Evolutionary conservation across 2,113 vertebrate species (phyloP).

Genomic region (Catharus bicknelli): DNA sequence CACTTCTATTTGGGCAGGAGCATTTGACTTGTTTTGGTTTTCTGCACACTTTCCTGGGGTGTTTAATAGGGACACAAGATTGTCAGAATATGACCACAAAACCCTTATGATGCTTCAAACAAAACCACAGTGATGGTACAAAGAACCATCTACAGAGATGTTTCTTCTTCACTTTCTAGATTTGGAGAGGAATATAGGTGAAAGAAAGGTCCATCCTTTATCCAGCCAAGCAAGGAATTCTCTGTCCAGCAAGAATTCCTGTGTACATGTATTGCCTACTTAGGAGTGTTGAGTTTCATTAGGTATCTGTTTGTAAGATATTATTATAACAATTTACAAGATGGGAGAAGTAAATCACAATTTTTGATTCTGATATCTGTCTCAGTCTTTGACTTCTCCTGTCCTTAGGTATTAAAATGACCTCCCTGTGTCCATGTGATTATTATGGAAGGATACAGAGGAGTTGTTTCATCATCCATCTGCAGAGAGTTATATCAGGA

Average conservation of each 20-base stretch:
- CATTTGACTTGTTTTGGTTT: neutral
- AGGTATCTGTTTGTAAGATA: neutral
- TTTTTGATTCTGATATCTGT: neutral
- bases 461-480: neutral
- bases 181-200: neutral
- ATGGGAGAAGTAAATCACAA: neutral
- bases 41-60: neutral
- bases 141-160: neutral
- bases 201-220: neutral
- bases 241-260: neutral
- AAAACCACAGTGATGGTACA: neutral
- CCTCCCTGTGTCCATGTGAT: neutral
- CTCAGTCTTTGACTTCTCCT: neutral
- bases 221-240: neutral
- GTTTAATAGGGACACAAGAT: neutral
- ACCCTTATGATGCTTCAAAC: neutral
- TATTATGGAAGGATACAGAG: neutral
- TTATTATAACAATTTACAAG: neutral
- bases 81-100: neutral
- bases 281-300: neutral
- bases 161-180: neutral
- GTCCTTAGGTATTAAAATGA: neutral
- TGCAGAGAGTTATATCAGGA: neutral
- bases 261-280: rapidly evolving
- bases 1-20: rapidly evolving